phyloP scores from a whole-genome alignment of 2,113 vertebrate genomes.

The Riparia riparia region DNA sequence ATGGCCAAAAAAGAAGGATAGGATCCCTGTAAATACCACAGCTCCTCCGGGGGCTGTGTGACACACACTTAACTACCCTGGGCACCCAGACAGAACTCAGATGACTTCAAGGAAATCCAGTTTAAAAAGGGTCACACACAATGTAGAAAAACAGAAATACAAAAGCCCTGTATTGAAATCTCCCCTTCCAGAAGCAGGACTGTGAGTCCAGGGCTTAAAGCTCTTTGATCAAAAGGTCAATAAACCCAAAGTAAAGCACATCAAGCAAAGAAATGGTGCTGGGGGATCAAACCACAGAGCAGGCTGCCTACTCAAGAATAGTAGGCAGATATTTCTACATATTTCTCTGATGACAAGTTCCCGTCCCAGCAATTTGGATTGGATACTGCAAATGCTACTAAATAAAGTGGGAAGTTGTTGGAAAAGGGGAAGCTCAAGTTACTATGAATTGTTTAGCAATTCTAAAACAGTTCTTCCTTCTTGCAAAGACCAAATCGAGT shows the following conservation, averaged over 20 bases:
- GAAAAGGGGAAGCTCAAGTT: neutral
- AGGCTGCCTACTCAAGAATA: neutral
- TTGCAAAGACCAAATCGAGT: neutral
- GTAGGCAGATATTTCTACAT: neutral
- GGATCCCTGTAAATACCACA: constrained; percentile 23
- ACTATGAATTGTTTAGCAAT: neutral
- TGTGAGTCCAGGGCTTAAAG: neutral
- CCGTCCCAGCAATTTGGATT: neutral
- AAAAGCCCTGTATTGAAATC: neutral
- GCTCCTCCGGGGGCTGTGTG: neutral
- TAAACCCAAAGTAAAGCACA: neutral
- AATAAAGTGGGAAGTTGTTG: neutral
- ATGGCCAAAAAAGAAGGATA: neutral
- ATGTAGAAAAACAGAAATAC: neutral
- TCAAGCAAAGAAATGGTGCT: neutral
- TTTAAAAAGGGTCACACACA: neutral
- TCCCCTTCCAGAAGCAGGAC: neutral
- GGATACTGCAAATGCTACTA: neutral
- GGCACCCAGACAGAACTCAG: neutral
- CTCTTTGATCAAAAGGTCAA: neutral
- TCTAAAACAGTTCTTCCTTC: neutral
- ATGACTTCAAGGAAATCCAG: constrained; percentile 41
- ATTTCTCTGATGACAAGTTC: neutral
- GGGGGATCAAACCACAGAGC: neutral
- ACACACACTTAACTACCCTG: neutral